These are phyloP conservation scores for Porites lobata DNA, from an alignment of 92 coral and sea anemone genomes.

Conservation along the genomic window DNA sequence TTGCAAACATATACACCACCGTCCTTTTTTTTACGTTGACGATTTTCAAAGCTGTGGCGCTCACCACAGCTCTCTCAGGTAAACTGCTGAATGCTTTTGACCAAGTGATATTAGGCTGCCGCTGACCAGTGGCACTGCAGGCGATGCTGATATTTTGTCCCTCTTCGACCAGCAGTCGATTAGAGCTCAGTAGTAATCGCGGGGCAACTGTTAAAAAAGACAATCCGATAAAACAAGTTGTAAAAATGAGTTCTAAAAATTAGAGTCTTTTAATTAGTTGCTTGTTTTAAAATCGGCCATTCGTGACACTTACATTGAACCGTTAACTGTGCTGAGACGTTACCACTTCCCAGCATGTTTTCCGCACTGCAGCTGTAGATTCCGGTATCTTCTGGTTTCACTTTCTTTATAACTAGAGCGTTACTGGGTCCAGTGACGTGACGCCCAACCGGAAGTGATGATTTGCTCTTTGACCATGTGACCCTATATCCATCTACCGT, in stretches of 20 bases:
- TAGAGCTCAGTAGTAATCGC: background rate
- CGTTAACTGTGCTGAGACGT: background rate
- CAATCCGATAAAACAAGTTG: background rate
- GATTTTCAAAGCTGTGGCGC: constrained; percentile 16
- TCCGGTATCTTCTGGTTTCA: background rate
- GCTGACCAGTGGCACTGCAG: constrained; percentile 46
- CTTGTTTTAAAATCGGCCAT: background rate
- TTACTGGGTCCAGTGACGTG: background rate
- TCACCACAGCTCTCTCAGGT: constrained; percentile 10
- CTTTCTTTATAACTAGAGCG: no score
- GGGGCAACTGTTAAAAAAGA: background rate
- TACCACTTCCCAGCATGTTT: background rate
- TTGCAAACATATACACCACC: constrained; percentile 32
- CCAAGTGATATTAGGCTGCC: constrained; percentile 35
- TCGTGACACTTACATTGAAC: background rate
- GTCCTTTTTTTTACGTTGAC: constrained; percentile 4
- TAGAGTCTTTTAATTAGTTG: background rate
- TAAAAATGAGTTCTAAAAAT: background rate
- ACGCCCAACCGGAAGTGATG: background rate
- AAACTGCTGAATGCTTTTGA: constrained; percentile 26
- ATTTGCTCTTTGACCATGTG: background rate
- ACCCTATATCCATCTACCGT: constrained; percentile 49
- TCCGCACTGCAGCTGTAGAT: background rate
- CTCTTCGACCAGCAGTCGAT: constrained; percentile 38
- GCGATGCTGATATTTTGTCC: constrained; percentile 25